These are phyloP conservation scores for Drosophila paranaensis DNA, from an alignment of 2,888 invertebrate species.

Conservation along the genomic window DNA sequence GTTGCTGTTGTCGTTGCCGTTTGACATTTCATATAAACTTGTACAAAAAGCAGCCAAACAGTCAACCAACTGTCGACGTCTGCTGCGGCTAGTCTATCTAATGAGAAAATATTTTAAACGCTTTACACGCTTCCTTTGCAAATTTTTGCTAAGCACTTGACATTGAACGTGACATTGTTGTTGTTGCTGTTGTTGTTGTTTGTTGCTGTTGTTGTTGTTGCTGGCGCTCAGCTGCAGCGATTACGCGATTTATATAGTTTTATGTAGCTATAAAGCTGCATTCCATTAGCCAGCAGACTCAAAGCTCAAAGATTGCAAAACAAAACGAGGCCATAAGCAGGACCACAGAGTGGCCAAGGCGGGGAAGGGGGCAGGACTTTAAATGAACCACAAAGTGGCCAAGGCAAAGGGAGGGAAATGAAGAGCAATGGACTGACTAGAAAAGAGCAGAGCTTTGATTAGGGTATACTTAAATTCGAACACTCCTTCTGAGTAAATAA, in stretches of 20 bases:
- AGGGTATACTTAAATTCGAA: too few relatives aligned
- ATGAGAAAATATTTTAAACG: conserved; percentile 79
- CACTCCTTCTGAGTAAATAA: neutral
- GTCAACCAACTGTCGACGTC: conserved; percentile 44
- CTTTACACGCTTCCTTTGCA: conserved; percentile 78
- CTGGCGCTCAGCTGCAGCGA: conserved; percentile 62
- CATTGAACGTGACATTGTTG: conserved; percentile 80
- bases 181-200: conserved; percentile 41
- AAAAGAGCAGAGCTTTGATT: neutral
- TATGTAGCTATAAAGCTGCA: conserved; percentile 36
- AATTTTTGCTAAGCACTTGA: conserved; percentile 71
- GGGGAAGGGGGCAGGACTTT: neutral
- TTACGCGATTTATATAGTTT: conserved; percentile 68
- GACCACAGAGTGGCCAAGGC: conserved; percentile 41
- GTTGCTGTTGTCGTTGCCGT: conserved; percentile 48
- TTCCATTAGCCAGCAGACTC: conserved; percentile 39
- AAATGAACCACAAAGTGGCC: neutral
- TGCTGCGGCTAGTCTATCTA: conserved; percentile 61
- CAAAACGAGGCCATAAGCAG: conserved; percentile 38
- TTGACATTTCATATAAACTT: conserved; percentile 78
- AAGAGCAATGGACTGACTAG: neutral
- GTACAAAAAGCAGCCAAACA: conserved; percentile 35
- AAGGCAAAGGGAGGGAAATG: neutral
- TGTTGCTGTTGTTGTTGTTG: conserved; percentile 46
- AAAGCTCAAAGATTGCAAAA: conserved; percentile 22